phyloP scores from a whole-genome alignment of 2,888 invertebrate species.

The Lasioglossum leucozonium region DNA sequence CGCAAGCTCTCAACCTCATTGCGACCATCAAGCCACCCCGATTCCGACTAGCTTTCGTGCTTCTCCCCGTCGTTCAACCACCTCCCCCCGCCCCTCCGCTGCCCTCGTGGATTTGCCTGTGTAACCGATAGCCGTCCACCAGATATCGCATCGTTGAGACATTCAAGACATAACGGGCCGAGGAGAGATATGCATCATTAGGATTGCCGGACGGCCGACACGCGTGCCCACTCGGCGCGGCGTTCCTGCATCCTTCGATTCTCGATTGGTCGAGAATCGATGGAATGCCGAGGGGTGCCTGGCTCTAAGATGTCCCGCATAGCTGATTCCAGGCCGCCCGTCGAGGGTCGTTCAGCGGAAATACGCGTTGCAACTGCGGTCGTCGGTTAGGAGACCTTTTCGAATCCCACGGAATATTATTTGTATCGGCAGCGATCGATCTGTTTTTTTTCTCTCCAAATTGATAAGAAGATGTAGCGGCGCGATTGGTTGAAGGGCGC shows the following conservation, averaged over 20 bases:
- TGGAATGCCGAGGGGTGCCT: slow-evolving; percentile 78
- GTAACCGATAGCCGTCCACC: slow-evolving; percentile 55
- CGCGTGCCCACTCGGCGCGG: slow-evolving; percentile 61
- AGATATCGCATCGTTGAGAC: slow-evolving; percentile 74
- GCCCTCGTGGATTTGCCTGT: slow-evolving; percentile 36
- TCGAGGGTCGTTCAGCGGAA: neutral
- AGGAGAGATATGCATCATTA: slow-evolving; percentile 83
- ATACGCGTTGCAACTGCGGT: neutral
- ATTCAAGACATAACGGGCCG: slow-evolving; percentile 82
- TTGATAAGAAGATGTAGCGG: neutral
- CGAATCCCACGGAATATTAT: neutral
- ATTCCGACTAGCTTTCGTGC: slow-evolving; percentile 67
- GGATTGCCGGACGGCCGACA: slow-evolving; percentile 73
- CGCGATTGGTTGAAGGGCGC: neutral
- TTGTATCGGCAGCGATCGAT: neutral
- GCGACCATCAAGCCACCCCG: slow-evolving; percentile 70
- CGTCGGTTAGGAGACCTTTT: neutral
- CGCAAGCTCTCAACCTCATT: slow-evolving; percentile 83
- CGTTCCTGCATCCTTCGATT: slow-evolving; percentile 68
- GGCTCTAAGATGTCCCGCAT: slow-evolving; percentile 74
- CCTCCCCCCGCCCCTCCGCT: neutral
- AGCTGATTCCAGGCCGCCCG: slow-evolving; percentile 36
- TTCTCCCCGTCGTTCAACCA: slow-evolving; percentile 51
- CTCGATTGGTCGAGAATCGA: slow-evolving; percentile 66
- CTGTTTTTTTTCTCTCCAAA: no score